phyloP scores from a whole-genome alignment of 1,140 invertebrate genomes.

The Pachypeltis micranthus region DNA sequence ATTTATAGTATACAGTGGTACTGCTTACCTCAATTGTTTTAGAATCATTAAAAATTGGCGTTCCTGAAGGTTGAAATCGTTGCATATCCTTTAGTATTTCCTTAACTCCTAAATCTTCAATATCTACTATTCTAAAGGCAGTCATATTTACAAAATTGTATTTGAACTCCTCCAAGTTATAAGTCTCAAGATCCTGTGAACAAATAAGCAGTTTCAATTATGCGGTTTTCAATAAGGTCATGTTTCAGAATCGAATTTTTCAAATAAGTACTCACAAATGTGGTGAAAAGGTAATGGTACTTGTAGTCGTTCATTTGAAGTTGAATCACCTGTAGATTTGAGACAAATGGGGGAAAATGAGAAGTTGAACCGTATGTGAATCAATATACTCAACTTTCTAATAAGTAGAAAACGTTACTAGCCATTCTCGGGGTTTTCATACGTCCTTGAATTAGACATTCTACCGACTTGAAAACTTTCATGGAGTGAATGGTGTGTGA shows the following conservation, averaged over 20 bases:
- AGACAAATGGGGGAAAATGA: no score
- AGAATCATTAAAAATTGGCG: slow-evolving; percentile 43
- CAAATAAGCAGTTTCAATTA: not conserved
- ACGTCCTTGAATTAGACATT: no score
- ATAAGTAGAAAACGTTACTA: no score
- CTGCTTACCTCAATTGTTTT: slow-evolving; percentile 44
- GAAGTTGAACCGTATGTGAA: no score
- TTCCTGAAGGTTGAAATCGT: slow-evolving; percentile 43
- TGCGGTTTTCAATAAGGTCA: no score
- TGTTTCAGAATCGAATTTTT: no score
- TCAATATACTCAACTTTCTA: no score
- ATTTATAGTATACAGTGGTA: no score
- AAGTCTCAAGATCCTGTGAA: slow-evolving; percentile 70
- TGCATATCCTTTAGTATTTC: slow-evolving; percentile 50
- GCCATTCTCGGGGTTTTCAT: no score
- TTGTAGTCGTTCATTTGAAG: slow-evolving; percentile 57
- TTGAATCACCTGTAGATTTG: slow-evolving; percentile 43
- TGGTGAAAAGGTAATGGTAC: slow-evolving; percentile 56
- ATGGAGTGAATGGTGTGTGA: no score
- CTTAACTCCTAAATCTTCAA: slow-evolving; percentile 41
- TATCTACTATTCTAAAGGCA: slow-evolving; percentile 65
- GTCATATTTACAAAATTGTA: slow-evolving; percentile 91
- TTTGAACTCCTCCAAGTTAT: slow-evolving; percentile 85
- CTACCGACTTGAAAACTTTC: no score
- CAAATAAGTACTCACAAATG: slow-evolving; percentile 51